phyloP scores from a whole-genome alignment of 2,888 invertebrate species.

The Lottia scabra region DNA sequence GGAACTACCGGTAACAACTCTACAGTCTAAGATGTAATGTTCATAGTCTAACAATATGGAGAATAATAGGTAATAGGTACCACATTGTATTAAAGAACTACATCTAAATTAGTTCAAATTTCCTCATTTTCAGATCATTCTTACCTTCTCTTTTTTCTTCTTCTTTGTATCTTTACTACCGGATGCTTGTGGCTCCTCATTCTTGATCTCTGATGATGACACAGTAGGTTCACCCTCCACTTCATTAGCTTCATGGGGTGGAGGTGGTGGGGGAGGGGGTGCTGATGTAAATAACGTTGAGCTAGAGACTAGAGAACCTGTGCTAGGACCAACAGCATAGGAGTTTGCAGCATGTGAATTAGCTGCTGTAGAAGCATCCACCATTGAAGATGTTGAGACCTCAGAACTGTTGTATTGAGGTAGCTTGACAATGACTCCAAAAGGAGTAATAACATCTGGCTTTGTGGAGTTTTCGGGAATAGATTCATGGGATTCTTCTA shows the following conservation, averaged over 20 bases:
- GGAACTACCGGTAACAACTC: no score
- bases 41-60: no score
- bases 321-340: slow-evolving; percentile 19
- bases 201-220: background rate
- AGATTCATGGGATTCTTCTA: background rate
- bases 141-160: slow-evolving; percentile 37
- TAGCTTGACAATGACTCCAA: background rate
- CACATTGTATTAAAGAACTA: no score
- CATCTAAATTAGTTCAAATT: no score
- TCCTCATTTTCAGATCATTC: no score
- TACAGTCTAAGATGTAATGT: no score
- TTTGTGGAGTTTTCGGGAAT: background rate
- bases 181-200: background rate
- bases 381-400: background rate
- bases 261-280: background rate
- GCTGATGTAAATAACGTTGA: background rate
- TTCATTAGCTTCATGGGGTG: background rate
- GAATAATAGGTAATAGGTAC: no score
- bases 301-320: slow-evolving; percentile 12
- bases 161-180: slow-evolving; percentile 36
- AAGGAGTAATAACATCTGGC: background rate
- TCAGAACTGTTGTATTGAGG: background rate
- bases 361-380: background rate
- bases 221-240: background rate
- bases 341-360: background rate